Evolutionary conservation across 2,888 invertebrate species (phyloP).

Genomic region (Resseliella maxima): DNA sequence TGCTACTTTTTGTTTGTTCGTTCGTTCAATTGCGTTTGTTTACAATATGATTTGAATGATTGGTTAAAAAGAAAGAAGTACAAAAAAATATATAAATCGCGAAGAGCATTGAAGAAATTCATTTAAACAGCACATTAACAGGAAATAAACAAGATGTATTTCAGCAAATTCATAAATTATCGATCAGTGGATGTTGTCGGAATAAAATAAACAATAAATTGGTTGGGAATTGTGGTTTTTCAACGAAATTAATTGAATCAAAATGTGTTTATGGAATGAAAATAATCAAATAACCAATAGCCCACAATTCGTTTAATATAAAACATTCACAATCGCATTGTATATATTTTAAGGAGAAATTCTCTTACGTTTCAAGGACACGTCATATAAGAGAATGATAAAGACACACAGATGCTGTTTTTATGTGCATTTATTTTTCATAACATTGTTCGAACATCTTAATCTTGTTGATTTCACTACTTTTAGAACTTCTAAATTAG

Average conservation of each 20-base stretch:
- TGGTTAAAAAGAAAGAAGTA: neutral
- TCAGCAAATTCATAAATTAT: neutral
- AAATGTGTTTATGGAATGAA: no score
- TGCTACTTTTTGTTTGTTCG: neutral
- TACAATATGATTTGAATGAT: constrained; percentile 3
- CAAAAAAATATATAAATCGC: neutral
- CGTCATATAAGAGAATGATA: neutral
- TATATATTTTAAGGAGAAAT: neutral
- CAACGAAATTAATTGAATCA: no score
- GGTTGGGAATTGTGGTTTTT: neutral
- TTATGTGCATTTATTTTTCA: neutral
- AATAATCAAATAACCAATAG: no score
- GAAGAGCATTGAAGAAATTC: no score
- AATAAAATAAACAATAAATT: neutral
- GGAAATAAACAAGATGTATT: neutral
- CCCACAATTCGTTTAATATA: no score
- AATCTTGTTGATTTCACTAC: neutral
- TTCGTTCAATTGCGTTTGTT: neutral
- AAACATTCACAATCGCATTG: no score
- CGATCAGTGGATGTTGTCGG: neutral
- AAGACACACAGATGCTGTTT: neutral
- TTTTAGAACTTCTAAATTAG: no score
- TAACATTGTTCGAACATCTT: neutral
- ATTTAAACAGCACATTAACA: neutral
- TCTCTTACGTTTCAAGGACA: neutral